Base-by-base conservation (phyloP, 2,888 invertebrate species). In the Athalia circularis region DNA sequence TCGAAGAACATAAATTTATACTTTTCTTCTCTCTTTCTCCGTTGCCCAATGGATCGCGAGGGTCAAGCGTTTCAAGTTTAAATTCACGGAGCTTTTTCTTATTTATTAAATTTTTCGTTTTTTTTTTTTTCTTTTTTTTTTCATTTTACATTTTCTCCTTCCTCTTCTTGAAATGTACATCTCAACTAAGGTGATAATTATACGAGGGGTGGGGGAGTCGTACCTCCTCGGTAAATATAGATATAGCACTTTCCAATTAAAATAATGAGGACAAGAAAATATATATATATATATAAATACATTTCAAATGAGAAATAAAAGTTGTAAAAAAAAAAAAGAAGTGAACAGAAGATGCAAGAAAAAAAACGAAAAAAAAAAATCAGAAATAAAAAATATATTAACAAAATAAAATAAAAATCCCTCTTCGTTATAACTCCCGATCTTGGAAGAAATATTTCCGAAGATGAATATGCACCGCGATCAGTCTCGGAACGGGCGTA, bases 61-160 rank as follows among this genome's bases (percentile, higher is more conserved):
- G 72, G 72, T 72, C 72, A 72, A 72, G 57, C 72, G 59, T 72
- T 29, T 59, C 57, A 59, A 59, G 59, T 72, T 72, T 57, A 72
- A 59, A 72, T 72, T 72, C 29, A 47, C 72, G 45, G 43, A 13
- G 29, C 1, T 29, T 29, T 29, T 29, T 29, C 29, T 29, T 29
- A 29, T 29, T 29, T 29, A 29, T 29, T 29, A 29, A 29, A n/a
- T n/a, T n/a, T 29, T 29, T 29, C 7, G 7, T 11, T 54, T 29
- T 29, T 29, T 29, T 29, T 29, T 2, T 29, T 29, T 29, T 29
- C 29, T 29, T 29, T n/a, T n/a, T n/a, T n/a, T n/a, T n/a, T n/a
- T n/a, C n/a, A n/a, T n/a, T n/a, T 1, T 29, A 29, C 29, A 29
- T 29, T 29, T 29, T 29, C 29, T 29, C 29, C 15, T 45, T 45